A percentile compares a stretch with the other conserved stretches of the same genome.
These are phyloP conservation scores for Cylloceria caligata DNA, from an alignment of 2,888 invertebrate species.

Conservation along the genomic window DNA sequence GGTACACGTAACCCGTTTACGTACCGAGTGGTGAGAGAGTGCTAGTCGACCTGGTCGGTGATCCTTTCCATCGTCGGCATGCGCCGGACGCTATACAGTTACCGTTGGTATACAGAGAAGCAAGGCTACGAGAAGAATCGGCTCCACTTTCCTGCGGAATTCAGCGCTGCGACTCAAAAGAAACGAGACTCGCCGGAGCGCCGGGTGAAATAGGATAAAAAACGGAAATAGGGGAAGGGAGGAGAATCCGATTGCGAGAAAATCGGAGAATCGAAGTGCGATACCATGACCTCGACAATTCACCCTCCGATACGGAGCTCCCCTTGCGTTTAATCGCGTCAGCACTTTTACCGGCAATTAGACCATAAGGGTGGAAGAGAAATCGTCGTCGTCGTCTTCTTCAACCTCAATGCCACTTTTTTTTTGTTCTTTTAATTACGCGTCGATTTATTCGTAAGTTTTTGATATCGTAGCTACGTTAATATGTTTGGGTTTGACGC, in stretches of 20 bases:
- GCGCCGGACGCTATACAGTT: neutral
- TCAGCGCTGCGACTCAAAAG: neutral
- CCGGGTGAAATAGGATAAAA: slow-evolving; percentile 24
- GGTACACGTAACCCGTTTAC: slow-evolving; percentile 14
- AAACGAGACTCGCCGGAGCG: slow-evolving; percentile 26
- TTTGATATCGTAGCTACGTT: neutral
- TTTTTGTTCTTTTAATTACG: slow-evolving; percentile 6
- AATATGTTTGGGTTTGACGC: neutral
- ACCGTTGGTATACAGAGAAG: neutral
- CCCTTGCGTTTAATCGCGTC: slow-evolving; percentile 26
- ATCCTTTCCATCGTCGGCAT: slow-evolving; percentile 27
- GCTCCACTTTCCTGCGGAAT: slow-evolving; percentile 29
- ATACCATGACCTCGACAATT: slow-evolving; percentile 66
- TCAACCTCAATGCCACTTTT: neutral
- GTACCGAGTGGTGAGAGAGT: neutral
- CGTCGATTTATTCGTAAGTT: neutral
- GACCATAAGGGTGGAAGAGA: slow-evolving; percentile 16
- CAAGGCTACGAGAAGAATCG: slow-evolving; percentile 33
- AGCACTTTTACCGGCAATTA: slow-evolving; percentile 44
- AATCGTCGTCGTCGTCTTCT: slow-evolving; percentile 1
- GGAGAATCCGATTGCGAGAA: neutral
- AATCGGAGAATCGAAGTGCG: slow-evolving; percentile 30
- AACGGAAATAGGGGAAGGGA: neutral
- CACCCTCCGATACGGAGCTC: slow-evolving; percentile 46
- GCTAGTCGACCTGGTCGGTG: slow-evolving; percentile 22